Conservation (phyloP, 2,888 invertebrate species). For the Molorchus minor region DNA sequence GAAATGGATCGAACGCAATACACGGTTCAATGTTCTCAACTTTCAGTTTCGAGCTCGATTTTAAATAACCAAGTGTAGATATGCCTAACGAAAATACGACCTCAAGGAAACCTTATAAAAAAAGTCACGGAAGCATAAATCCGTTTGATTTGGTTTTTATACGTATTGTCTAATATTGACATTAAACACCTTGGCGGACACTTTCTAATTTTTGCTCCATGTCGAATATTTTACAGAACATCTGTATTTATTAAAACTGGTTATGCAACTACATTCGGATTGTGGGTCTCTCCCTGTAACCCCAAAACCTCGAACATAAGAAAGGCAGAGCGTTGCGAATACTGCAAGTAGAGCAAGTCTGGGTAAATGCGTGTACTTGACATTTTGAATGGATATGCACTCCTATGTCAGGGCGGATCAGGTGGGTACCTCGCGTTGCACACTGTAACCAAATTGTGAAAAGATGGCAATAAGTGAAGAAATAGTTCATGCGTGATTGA, state of each 20-base stretch:
- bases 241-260: neutral
- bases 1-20: slow-evolving; percentile 13
- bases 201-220: neutral
- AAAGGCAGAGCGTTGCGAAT: no score
- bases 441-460: no score
- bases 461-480: no score
- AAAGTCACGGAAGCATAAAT: slow-evolving; percentile 24
- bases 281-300: no score
- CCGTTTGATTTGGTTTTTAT: slow-evolving; percentile 13
- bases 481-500: no score
- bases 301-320: no score
- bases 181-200: neutral
- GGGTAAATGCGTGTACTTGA: no score
- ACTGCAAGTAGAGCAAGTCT: no score
- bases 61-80: slow-evolving; percentile 20
- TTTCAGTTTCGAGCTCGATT: slow-evolving; percentile 25
- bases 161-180: slow-evolving; percentile 9
- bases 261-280: no score
- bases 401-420: no score
- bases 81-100: slow-evolving; percentile 19
- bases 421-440: no score
- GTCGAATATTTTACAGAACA: neutral
- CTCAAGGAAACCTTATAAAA: slow-evolving; percentile 28
- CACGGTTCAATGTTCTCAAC: slow-evolving; percentile 22
- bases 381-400: no score